Evolutionary conservation across 2,888 invertebrate species (phyloP), one percentile per base, ranked within the genome.

Genomic region (Ariolimax columbianus): DNA sequence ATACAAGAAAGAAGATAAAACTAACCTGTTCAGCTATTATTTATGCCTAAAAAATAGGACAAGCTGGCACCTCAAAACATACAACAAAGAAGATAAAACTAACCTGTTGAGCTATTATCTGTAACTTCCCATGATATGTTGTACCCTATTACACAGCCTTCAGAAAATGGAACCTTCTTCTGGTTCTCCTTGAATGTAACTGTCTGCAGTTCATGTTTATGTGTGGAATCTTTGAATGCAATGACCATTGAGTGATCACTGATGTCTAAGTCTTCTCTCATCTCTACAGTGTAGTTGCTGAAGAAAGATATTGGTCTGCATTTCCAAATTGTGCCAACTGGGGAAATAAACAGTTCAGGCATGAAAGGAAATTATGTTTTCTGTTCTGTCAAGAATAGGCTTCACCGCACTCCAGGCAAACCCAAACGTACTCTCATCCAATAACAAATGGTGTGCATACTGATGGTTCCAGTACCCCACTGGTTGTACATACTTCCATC

Each of bases 61-160:
- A n/a, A n/a, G n/a, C n/a, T n/a, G n/a, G n/a, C n/a, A n/a, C n/a
- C n/a, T n/a, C n/a, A n/a, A n/a, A n/a, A n/a, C n/a, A n/a, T 47
- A 63, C 26, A 63, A 4, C 47, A 51, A 33, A 33, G n/a, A 33
- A 47, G 51, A 43, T 30, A 79, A 30, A n/a, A 43, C 72, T 11
- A 36, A 72, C 68, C 36, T 47, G 47, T 43, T 26, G 68, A 30
- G 40, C 0, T 23, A 40, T 47, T 59, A 0, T 59, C 17, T 33
- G 55, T 36, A 2, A 36, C 51, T 30, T 63, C 40, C 82, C 82
- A 82, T 4, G 59, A 40, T 7, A 88, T 77, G n/a, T 68, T 47
- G 75, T 84, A 88, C 36, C 85, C n/a, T 33, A 63, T 66, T 26
- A 88, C 79, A 66, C 88, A 88, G 0, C 88, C 86, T 38, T 86